These are phyloP conservation scores for Dasypolia templi DNA, from an alignment of 2,888 invertebrate species.

Conservation along the genomic window DNA sequence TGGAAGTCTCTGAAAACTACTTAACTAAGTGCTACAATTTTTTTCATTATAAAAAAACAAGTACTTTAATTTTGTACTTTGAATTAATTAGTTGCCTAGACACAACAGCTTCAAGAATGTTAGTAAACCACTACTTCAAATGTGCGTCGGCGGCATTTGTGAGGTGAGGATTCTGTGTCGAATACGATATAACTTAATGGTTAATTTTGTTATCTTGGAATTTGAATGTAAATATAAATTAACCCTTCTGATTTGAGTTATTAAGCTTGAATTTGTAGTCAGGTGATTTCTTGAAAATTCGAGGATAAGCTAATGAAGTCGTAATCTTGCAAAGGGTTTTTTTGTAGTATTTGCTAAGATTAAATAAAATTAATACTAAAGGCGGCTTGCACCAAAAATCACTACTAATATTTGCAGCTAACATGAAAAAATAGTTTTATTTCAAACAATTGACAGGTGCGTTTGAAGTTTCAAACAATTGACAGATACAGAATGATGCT, in stretches of 20 bases:
- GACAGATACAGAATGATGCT: too few species aligned
- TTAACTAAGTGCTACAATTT: background rate
- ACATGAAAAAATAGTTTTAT: too few species aligned
- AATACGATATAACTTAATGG: too few species aligned
- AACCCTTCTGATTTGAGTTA: background rate
- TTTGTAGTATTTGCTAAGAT: background rate
- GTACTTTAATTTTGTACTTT: too few species aligned
- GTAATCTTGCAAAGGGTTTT: background rate
- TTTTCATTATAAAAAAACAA: background rate
- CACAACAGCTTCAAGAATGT: too few species aligned
- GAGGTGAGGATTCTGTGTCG: too few species aligned
- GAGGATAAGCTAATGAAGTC: background rate
- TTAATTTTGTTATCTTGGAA: conserved; percentile 4
- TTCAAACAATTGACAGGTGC: too few species aligned
- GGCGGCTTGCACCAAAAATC: background rate
- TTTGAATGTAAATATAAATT: background rate
- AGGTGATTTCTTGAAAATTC: background rate
- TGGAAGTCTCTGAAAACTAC: background rate
- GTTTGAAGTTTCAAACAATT: too few species aligned
- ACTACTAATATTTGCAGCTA: background rate
- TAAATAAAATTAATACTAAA: background rate
- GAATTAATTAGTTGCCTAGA: too few species aligned
- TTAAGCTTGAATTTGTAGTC: background rate
- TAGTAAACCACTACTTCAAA: too few species aligned
- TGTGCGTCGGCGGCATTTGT: too few species aligned